Evolutionary conservation across 2,113 vertebrate species (phyloP), one percentile per base, ranked within the genome.

Genomic region (Pao palembangensis): DNA sequence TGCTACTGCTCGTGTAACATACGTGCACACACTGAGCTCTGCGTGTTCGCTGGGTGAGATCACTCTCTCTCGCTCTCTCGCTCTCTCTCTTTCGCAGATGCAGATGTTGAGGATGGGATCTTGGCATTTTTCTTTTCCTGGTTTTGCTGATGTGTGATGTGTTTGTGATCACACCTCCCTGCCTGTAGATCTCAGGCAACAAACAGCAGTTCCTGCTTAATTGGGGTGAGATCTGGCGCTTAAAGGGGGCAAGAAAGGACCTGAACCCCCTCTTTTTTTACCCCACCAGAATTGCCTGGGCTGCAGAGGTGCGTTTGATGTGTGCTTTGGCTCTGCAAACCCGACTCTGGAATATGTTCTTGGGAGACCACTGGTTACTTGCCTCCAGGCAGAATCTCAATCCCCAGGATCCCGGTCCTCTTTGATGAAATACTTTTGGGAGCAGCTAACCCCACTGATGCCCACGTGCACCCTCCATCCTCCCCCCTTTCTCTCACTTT

Each of bases 361-460:
- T 91, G 90, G 89, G 91, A 91, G 90, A 91, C 87, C 88, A 66
- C 64, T 76, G 88, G 88, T 89, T 88, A 90, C 89, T 91, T 85
- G 90, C 91, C 91, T 88, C 69, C 76, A 86, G 91, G 91, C 90
- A 81, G 82, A 89, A 90, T 90, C 89, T 87, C 90, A 90, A 91
- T 91, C 90, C 90, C 88, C 71, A 69, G 82, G 89, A 91, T 92
- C 89, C 84, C 71, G 76, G 82, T 84, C 84, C 82, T 87, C 90
- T 92, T 92, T 92, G 91, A 92, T 92, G 88, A 80, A 88, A 91
- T 91, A 88, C 90, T 89, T 91, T 90, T 77, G 90, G 90, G 91
- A 91, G 84, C 83, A 58, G 82, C 87, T 86, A 87, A 89, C 88
- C 85, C 89, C 50, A 80, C 86, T 82, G 83, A 85, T 86, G 79